Percentiles rank a stretch among this genome's conserved stretches.
Conservation (phyloP, 2,888 invertebrate genomes). For the Drosophila aldrichi region DNA sequence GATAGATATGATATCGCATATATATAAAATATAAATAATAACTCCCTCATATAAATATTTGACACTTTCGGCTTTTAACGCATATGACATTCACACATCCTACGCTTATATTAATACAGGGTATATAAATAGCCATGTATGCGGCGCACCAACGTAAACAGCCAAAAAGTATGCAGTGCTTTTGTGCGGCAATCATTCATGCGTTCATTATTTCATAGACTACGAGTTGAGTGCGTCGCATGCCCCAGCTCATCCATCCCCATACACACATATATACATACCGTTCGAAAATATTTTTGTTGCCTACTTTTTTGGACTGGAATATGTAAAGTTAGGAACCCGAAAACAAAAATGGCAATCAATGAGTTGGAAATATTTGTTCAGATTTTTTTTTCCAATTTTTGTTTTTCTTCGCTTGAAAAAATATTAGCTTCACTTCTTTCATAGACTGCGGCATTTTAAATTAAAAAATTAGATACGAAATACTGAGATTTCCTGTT, state of each 20-base stretch:
- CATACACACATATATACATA: constrained; percentile 27
- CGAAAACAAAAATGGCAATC: constrained; percentile 81
- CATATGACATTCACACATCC: background rate
- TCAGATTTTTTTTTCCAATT: constrained; percentile 53
- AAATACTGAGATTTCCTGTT: background rate
- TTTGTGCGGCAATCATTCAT: constrained; percentile 77
- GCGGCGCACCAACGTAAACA: constrained; percentile 26
- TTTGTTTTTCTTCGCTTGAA: background rate
- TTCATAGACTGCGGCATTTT: constrained; percentile 1
- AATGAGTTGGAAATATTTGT: constrained; percentile 85
- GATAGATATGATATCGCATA: no score
- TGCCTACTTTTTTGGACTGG: constrained; percentile 45
- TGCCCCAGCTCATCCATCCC: constrained; percentile 40
- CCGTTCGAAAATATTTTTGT: constrained; percentile 46
- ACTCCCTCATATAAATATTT: background rate
- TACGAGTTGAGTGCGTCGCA: constrained; percentile 59
- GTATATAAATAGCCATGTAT: constrained; percentile 36
- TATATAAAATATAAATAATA: background rate
- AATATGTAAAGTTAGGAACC: constrained; percentile 60
- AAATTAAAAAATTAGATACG: background rate
- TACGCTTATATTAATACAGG: background rate
- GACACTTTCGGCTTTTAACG: background rate
- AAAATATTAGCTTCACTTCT: constrained; percentile 54
- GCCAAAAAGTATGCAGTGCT: constrained; percentile 71
- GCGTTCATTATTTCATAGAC: constrained; percentile 83